phyloP scores from a whole-genome alignment of 2,113 vertebrate species.

The Oxyura jamaicensis region DNA sequence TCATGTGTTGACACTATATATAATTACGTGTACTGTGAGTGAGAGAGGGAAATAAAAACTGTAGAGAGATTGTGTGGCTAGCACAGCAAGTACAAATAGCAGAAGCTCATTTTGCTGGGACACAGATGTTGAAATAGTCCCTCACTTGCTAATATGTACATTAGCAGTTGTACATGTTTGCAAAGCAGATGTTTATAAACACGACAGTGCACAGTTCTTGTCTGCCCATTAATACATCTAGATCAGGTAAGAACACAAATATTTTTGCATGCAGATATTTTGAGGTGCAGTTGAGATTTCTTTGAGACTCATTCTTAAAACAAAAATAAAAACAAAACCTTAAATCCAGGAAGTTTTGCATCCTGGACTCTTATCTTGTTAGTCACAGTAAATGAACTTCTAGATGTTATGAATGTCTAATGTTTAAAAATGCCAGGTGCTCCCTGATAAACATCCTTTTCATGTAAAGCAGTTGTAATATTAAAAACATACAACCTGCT shows the following conservation, averaged over 20 bases:
- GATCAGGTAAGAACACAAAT: not conserved
- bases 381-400: not conserved
- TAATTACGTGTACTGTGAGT: not conserved
- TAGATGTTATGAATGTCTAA: not conserved
- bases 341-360: not conserved
- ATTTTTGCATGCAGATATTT: not conserved
- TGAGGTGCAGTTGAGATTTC: not conserved
- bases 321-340: not conserved
- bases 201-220: not conserved
- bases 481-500: not conserved
- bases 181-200: not conserved
- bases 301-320: not conserved
- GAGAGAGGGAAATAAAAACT: not conserved
- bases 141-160: not conserved
- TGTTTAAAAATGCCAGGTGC: not conserved
- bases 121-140: not conserved
- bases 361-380: not conserved
- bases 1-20: not conserved
- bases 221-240: not conserved
- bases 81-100: not conserved
- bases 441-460: not conserved
- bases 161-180: not conserved
- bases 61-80: not conserved
- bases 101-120: not conserved
- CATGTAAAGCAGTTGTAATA: not conserved